Evolutionary conservation across 2,888 invertebrate genomes (phyloP).

Genomic region (Gibbula magus): DNA sequence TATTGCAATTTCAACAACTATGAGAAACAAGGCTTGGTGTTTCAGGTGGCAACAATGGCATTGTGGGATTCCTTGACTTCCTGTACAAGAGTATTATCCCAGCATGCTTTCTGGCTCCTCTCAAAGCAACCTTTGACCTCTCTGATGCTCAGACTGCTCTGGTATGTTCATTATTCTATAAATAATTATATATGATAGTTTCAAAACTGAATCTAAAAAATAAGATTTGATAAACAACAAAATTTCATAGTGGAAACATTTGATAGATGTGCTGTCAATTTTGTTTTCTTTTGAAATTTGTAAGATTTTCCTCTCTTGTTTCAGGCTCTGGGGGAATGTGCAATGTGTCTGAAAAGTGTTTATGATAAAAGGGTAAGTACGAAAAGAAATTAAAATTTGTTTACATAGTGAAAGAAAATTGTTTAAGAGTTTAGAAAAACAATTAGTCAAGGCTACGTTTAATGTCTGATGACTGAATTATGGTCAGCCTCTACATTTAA

Average conservation of each 20-base stretch:
- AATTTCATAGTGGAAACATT: too few relatives aligned
- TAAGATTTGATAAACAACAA: too few relatives aligned
- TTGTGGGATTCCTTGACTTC: slow-evolving; percentile 77
- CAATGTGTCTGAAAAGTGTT: slow-evolving; percentile 56
- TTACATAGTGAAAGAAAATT: too few relatives aligned
- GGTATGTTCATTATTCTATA: slow-evolving; percentile 52
- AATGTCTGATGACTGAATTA: too few relatives aligned
- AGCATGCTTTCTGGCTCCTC: slow-evolving; percentile 78
- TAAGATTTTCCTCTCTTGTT: slow-evolving; percentile 26
- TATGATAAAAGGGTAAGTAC: slow-evolving; percentile 65
- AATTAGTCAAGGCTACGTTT: too few relatives aligned
- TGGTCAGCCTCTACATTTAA: too few relatives aligned
- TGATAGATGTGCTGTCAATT: too few relatives aligned
- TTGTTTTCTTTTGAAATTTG: too few relatives aligned
- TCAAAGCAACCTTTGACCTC: slow-evolving; percentile 77
- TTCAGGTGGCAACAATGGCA: slow-evolving; percentile 73
- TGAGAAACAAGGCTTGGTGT: not conserved
- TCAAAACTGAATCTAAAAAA: too few relatives aligned
- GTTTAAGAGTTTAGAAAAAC: too few relatives aligned
- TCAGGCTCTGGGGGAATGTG: slow-evolving; percentile 69
- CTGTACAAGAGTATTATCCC: slow-evolving; percentile 78
- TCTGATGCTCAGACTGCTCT: slow-evolving; percentile 77
- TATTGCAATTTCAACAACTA: not conserved
- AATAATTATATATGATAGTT: too few relatives aligned
- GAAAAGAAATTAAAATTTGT: not conserved